A percentile compares a stretch with the other conserved stretches of the same genome.
These are phyloP conservation scores for Salmo trutta DNA, from an alignment of 2,797 vertebrate species.

Conservation along the genomic window DNA sequence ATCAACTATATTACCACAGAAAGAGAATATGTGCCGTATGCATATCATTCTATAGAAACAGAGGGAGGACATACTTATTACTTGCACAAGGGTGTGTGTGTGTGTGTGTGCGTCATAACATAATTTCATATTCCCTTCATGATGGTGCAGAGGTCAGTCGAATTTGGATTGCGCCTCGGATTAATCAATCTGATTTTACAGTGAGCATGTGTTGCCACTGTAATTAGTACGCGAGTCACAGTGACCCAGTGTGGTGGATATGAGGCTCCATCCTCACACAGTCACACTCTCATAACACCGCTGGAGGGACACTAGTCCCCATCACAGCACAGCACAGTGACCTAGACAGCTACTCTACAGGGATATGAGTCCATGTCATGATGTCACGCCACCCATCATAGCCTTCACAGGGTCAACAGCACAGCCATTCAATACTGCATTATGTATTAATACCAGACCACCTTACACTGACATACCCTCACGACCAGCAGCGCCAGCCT, in stretches of 20 bases:
- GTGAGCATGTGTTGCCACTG: conserved; percentile 13
- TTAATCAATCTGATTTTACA: neutral
- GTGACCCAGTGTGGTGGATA: neutral
- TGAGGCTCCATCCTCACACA: neutral
- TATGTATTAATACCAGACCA: neutral
- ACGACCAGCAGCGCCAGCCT: neutral
- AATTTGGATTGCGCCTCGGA: neutral
- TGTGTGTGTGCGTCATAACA: neutral
- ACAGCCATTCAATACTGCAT: neutral
- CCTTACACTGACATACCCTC: neutral
- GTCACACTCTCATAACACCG: neutral
- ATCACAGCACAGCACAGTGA: neutral
- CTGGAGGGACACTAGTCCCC: neutral
- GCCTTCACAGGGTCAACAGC: neutral
- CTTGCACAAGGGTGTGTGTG: neutral
- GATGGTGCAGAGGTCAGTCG: neutral
- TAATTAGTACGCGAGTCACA: neutral
- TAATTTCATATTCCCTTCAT: neutral
- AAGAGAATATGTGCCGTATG: neutral
- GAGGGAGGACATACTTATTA: neutral
- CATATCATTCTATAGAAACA: neutral
- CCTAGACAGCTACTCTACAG: neutral
- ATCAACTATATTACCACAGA: neutral
- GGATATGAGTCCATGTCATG: neutral
- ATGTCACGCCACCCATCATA: neutral